Evolutionary conservation across 2,888 invertebrate genomes (phyloP).

Genomic region (Microctonus aethiopoides): DNA sequence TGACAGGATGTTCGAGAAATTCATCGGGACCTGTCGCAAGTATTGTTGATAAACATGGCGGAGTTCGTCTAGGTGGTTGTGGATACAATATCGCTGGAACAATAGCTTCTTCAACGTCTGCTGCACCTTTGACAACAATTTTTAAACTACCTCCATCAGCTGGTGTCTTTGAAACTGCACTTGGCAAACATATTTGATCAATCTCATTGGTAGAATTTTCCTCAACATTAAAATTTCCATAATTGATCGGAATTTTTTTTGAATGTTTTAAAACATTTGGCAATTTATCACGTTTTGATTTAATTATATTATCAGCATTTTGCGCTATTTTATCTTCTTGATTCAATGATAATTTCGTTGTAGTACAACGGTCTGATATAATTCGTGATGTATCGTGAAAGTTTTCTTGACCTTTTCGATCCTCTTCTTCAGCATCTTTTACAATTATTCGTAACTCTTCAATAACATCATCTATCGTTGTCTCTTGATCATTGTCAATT

Average conservation of each 20-base stretch:
- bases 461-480: conserved; percentile 88
- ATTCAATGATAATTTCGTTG: conserved; percentile 3
- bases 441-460: conserved; percentile 87
- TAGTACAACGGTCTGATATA: not conserved
- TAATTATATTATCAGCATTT: not conserved
- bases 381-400: not conserved
- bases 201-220: not conserved
- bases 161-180: conserved; percentile 64
- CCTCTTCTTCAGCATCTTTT: conserved; percentile 64
- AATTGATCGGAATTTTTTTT: conserved; percentile 1
- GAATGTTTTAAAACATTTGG: conserved; percentile 2
- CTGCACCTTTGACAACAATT: conserved; percentile 69
- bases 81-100: conserved; percentile 83
- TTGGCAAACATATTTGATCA: not conserved
- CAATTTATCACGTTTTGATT: conserved; percentile 2
- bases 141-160: conserved; percentile 64
- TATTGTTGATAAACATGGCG: conserved; percentile 59
- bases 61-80: conserved; percentile 80
- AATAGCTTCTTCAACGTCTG: conserved; percentile 77
- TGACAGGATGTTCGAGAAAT: conserved; percentile 67
- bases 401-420: not conserved
- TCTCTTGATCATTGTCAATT: conserved; percentile 78
- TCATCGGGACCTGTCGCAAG: conserved; percentile 56
- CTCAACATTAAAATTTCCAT: not conserved
- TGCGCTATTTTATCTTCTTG: not conserved